Base-by-base conservation (phyloP, 2,113 vertebrate genomes). In the Amphiprion percula region DNA sequence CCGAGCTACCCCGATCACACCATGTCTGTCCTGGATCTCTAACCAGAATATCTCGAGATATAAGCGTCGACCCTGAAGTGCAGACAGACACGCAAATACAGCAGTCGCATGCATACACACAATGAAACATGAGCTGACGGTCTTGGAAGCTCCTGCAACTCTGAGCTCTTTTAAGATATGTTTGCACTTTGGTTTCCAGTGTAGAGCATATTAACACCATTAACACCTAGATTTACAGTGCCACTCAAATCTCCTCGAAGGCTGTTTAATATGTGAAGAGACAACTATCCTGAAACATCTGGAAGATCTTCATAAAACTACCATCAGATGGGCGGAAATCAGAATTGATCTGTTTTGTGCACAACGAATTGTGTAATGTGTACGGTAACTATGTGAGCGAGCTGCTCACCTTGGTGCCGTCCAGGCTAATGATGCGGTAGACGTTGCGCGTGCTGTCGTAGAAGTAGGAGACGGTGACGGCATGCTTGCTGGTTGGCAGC, bases 371-470 rank as follows among this genome's bases (percentile, higher is more conserved):
- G 46, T 23, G 10, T 24, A 14, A 64, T 41, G n/a, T 15, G 33
- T 23, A 44, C 17, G 26, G 37, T 10, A 41, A n/a, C 33, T 54
- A 17, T 26, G 33, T 0, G 8, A 46, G 68, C 52, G 49, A 44
- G 5, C 14, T 3, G 15, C 85, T 93, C 94, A 98, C 98, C 98
- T 99, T 99, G 91, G 98, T 97, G 88, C 98, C 98, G 69, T 99
- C 98, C 95, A 99, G 95, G 93, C 98, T 99, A 92, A 99, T 99
- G 94, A 99, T 99, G 86, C 98, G 96, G 89, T 99, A 99, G 87
- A 99, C 98, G 68, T 99, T 99, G 91, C 98, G 97, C 89, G 98
- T 99, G 94, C 97, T 98, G 96, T 99, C 98, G 79, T 98, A 99
- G 93, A 99, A 99, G 91, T 98, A 99, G 93, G 98, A 99, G 86